These are phyloP conservation scores for Cataglyphis albicans DNA, from an alignment of 2,888 invertebrate genomes.

Conservation along the genomic window DNA sequence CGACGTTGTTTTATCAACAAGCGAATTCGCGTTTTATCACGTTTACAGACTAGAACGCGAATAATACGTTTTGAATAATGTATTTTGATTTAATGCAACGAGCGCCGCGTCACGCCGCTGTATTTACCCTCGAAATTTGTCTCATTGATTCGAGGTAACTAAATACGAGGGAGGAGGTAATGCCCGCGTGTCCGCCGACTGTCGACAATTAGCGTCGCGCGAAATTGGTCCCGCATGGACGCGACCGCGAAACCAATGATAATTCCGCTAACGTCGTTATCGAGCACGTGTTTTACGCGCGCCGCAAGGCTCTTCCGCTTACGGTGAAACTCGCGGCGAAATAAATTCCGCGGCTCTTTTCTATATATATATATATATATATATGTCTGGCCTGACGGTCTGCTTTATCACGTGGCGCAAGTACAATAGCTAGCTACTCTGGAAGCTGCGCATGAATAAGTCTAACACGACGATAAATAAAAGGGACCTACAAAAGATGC, in stretches of 20 bases:
- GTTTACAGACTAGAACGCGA: slow-evolving; percentile 57
- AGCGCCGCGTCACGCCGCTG: slow-evolving; percentile 42
- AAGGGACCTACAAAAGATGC: slow-evolving; percentile 24
- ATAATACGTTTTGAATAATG: slow-evolving; percentile 63
- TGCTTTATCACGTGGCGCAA: slow-evolving; percentile 43
- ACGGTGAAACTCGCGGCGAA: slow-evolving; percentile 50
- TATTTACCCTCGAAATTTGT: slow-evolving; percentile 65
- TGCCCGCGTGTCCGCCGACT: slow-evolving; percentile 32
- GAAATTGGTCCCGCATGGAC: slow-evolving; percentile 39
- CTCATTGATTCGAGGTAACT: slow-evolving; percentile 63
- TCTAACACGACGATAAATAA: slow-evolving; percentile 54
- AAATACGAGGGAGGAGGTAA: slow-evolving; percentile 32
- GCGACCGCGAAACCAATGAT: slow-evolving; percentile 52
- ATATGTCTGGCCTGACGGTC: neutral
- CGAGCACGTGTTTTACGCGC: slow-evolving; percentile 33
- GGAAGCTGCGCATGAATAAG: slow-evolving; percentile 48
- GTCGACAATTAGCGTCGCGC: slow-evolving; percentile 60
- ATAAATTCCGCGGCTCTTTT: slow-evolving; percentile 52
- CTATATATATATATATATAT: neutral
- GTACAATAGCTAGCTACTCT: slow-evolving; percentile 18
- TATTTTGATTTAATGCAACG: slow-evolving; percentile 69
- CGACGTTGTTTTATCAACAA: slow-evolving; percentile 51
- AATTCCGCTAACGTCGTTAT: slow-evolving; percentile 53
- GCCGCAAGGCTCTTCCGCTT: slow-evolving; percentile 4
- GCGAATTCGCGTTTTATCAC: slow-evolving; percentile 64